These are phyloP conservation scores for Oenanthe melanoleuca DNA, from an alignment of 2,113 vertebrate species.

Conservation along the genomic window DNA sequence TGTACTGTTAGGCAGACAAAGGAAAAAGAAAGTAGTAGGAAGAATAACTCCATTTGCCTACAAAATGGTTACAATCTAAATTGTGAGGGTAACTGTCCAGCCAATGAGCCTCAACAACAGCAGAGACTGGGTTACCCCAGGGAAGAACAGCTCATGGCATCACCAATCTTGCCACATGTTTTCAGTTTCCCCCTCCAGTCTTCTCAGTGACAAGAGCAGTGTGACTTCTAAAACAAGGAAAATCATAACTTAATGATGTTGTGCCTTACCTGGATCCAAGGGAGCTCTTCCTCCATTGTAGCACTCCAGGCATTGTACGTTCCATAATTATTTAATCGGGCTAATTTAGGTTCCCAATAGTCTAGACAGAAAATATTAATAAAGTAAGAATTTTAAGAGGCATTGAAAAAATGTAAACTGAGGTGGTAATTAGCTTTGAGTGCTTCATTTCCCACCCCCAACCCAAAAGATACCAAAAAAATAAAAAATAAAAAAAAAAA, in stretches of 20 bases:
- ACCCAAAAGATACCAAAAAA: not conserved
- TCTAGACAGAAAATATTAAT: constrained; percentile 67
- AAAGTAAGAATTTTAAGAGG: not conserved
- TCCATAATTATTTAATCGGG: constrained; percentile 86
- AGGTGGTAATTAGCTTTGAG: not conserved
- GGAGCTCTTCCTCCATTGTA: constrained; percentile 1
- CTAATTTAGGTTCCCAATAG: constrained; percentile 87
- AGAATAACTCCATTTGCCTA: not conserved
- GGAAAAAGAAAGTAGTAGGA: not conserved
- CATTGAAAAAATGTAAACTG: not conserved
- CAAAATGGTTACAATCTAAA: not conserved
- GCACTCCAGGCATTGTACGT: constrained; percentile 94
- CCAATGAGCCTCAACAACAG: not conserved
- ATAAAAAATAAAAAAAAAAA: not conserved
- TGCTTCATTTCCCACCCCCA: not conserved
- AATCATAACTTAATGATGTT: not conserved
- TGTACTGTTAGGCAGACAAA: not conserved
- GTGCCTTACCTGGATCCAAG: constrained; percentile 88
- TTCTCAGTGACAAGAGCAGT: not conserved
- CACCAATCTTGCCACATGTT: not conserved
- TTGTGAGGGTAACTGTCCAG: not conserved
- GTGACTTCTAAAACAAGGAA: not conserved
- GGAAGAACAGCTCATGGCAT: not conserved
- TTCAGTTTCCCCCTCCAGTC: not conserved
- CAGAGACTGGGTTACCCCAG: not conserved